Conservation (phyloP, 1,140 invertebrate genomes). For the Formica selysi region DNA sequence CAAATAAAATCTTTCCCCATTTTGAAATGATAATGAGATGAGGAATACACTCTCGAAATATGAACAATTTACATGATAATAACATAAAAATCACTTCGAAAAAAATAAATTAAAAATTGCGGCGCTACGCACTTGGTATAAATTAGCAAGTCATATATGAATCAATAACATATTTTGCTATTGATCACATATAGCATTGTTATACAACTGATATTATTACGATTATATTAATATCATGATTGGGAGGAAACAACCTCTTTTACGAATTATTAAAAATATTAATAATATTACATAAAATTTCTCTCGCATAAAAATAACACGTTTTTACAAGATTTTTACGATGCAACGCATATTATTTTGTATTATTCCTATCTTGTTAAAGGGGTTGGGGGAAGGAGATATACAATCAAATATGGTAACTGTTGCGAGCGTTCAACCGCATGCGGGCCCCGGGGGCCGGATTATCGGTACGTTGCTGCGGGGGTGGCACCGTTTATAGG, state of each 20-base stretch:
- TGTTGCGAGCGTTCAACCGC: constrained; percentile 85
- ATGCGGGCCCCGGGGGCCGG: constrained; percentile 84
- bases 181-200: neutral
- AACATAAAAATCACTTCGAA: neutral
- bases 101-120: neutral
- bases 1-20: neutral
- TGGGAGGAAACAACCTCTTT: neutral
- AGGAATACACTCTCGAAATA: neutral
- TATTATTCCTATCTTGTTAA: constrained; percentile 69
- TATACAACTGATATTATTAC: constrained; percentile 1
- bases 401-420: constrained; percentile 86
- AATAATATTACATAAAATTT: neutral
- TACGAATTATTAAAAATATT: neutral
- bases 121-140: too few species aligned
- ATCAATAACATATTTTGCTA: neutral
- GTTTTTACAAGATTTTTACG: neutral
- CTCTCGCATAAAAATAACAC: neutral
- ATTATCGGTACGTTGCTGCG: constrained; percentile 80
- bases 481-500: constrained; percentile 83
- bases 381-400: constrained; percentile 72
- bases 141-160: neutral
- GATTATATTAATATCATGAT: constrained; percentile 1
- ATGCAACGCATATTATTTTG: constrained; percentile 70
- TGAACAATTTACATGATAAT: too few species aligned
- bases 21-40: neutral